Percentiles rank a stretch among this genome's conserved stretches.
phyloP scores from a whole-genome alignment of 2,113 vertebrate genomes.

The Nansenia antarctica region DNA sequence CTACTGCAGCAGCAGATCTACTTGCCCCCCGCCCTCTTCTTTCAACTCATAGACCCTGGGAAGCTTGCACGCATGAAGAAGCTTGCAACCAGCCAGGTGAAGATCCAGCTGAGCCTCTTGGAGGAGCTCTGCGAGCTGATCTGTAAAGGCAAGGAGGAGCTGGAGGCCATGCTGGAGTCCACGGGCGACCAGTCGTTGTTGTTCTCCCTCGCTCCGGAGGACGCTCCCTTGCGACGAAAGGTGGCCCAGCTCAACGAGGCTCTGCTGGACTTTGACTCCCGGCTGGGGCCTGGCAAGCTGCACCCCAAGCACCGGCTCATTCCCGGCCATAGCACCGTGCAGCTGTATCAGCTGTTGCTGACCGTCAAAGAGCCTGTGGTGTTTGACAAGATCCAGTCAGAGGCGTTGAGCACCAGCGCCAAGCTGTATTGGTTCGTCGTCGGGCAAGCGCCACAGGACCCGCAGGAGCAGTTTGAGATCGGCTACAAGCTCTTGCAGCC shows the following conservation, averaged over 20 bases:
- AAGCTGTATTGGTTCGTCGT: conserved; percentile 70
- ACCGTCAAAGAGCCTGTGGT: conserved; percentile 64
- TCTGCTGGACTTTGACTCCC: conserved; percentile 57
- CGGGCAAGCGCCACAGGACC: conserved; percentile 15
- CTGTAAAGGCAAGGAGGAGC: conserved; percentile 49
- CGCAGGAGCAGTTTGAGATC: conserved; percentile 60
- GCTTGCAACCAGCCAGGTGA: conserved; percentile 63
- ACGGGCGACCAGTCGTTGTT: conserved; percentile 10
- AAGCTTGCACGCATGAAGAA: conserved; percentile 71
- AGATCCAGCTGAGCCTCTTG: conserved; percentile 75
- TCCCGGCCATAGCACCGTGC: conserved; percentile 37
- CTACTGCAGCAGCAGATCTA: conserved; percentile 61
- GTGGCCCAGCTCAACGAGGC: conserved; percentile 35
- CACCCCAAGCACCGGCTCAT: conserved; percentile 69
- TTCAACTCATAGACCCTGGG: conserved; percentile 63
- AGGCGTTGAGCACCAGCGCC: conserved; percentile 51
- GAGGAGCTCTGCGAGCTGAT: conserved; percentile 67
- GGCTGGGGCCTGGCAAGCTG: conserved; percentile 56
- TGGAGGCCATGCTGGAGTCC: conserved; percentile 60
- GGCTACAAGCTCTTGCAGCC: conserved; percentile 56
- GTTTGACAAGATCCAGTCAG: conserved; percentile 66
- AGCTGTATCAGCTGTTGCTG: conserved; percentile 59
- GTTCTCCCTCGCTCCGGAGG: no score
- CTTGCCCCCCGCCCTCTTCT: conserved; percentile 29
- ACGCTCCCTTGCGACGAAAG: conserved; percentile 49